Base-by-base conservation (phyloP, 2,797 vertebrate genomes). In the Calcarius lapponicus region DNA sequence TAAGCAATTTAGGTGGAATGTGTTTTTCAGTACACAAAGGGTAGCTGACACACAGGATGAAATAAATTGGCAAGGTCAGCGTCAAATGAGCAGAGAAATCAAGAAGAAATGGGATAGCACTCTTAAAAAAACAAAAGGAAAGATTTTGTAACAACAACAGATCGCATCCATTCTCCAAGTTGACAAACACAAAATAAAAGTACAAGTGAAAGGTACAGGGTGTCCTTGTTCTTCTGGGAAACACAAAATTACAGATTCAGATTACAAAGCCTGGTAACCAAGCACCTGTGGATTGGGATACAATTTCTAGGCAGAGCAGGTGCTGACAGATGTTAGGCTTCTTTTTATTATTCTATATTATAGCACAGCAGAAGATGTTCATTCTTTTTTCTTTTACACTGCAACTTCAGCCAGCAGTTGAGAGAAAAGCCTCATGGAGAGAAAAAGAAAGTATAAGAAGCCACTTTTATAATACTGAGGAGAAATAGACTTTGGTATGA, bases 31-130 rank as follows among this genome's bases (percentile, higher is more conserved):
- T 75, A 96, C 61, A 93, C 42, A 87, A 92, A 92, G 57, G 22
- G 57, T 94, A 97, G n/a, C 92, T 96, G 93, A 96, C 95, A 95
- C 67, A 81, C 26, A 84, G 80, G 88, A 90, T 89, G 48, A 95
- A 95, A 71, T 91, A 97, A 97, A 96, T 93, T 94, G 94, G 94
- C 94, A 97, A 97, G 95, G 94, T 97, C 97, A 97, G 92, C 8
- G 10, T 70, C 56, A 91, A 94, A 76, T 29, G 75, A 89, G 57
- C 17, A 65, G 70, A 88, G 64, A 87, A 92, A 86, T 80, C 28
- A 86, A 48, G 40, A 75, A 58, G 51, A 84, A 91, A 94, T 29
- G 64, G 74, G 42, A 22, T 61, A 96, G 58, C 53, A 40, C 50
- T 85, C n/a, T 25, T 19, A 20, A 87, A 82, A 86, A 43, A 43